These are phyloP conservation scores for Mythimna lalbum DNA, from an alignment of 2,888 invertebrate genomes.

Conservation along the genomic window DNA sequence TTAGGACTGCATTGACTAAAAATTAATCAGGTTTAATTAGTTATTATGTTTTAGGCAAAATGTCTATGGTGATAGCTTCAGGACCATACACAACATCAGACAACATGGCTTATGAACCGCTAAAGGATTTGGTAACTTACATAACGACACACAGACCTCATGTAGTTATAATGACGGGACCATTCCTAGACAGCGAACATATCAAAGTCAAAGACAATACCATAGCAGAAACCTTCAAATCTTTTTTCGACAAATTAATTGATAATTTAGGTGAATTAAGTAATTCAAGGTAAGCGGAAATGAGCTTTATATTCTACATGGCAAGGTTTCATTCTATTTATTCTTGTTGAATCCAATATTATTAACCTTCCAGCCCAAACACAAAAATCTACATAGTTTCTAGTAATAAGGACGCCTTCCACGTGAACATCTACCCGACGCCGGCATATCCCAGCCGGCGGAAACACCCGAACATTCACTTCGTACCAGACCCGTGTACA, in stretches of 20 bases:
- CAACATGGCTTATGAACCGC: slow-evolving; percentile 94
- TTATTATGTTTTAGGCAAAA: slow-evolving; percentile 79
- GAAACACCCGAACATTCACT: slow-evolving; percentile 91
- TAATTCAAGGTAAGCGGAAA: slow-evolving; percentile 86
- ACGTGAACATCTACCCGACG: slow-evolving; percentile 95
- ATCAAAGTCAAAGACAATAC: slow-evolving; percentile 91
- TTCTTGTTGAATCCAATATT: background rate
- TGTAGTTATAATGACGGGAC: slow-evolving; percentile 95
- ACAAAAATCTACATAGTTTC: slow-evolving; percentile 94
- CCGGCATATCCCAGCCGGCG: slow-evolving; percentile 92
- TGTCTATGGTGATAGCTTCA: slow-evolving; percentile 94
- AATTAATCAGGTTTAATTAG: background rate
- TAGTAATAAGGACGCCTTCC: slow-evolving; percentile 94
- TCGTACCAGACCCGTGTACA: slow-evolving; percentile 95
- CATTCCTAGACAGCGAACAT: slow-evolving; percentile 95
- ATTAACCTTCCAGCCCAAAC: slow-evolving; percentile 85
- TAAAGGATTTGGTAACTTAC: slow-evolving; percentile 94
- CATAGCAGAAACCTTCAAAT: slow-evolving; percentile 93
- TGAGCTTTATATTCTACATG: background rate
- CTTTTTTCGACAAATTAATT: slow-evolving; percentile 94
- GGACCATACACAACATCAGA: slow-evolving; percentile 96
- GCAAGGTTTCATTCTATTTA: background rate
- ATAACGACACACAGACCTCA: slow-evolving; percentile 94
- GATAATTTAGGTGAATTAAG: slow-evolving; percentile 91
- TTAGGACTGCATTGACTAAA: background rate